Conservation (phyloP, 2,113 vertebrate genomes). For the Labrus mixtus region DNA sequence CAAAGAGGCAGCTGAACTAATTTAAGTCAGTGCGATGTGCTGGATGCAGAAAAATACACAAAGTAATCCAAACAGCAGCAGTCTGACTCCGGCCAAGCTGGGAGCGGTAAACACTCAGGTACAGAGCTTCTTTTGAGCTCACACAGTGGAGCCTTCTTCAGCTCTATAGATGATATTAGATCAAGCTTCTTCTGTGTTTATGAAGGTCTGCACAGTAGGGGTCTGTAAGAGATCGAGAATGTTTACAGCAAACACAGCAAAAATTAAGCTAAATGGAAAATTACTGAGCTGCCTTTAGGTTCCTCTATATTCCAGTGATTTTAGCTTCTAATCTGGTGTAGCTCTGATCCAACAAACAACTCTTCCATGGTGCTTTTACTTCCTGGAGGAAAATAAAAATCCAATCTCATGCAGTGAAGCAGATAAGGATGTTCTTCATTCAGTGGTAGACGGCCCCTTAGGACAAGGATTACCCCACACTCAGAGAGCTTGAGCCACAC, state of each 20-base stretch:
- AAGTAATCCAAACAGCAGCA: conserved; percentile 58
- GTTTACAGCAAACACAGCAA: conserved; percentile 69
- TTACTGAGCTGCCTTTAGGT: conserved; percentile 24
- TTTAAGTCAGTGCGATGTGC: conserved; percentile 59
- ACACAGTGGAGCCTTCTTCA: conserved; percentile 75
- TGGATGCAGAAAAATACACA: conserved; percentile 48
- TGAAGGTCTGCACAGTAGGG: conserved; percentile 51
- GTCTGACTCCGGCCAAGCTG: conserved; percentile 12
- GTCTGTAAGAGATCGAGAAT: conserved; percentile 54
- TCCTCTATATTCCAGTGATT: conserved; percentile 23
- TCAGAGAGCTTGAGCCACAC: conserved; percentile 1
- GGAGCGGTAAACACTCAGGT: conserved; percentile 65
- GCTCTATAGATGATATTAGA: conserved; percentile 42
- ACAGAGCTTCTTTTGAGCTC: conserved; percentile 76
- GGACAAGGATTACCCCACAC: conserved; percentile 23
- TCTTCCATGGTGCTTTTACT: conserved; percentile 7
- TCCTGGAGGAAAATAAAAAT: conserved; percentile 32
- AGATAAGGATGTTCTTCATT: conserved; percentile 46
- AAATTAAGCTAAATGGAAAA: conserved; percentile 58
- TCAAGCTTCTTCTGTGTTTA: conserved; percentile 57
- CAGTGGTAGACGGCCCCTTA: conserved; percentile 42
- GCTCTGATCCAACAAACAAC: conserved; percentile 28
- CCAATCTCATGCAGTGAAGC: conserved; percentile 19
- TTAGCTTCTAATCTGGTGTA: conserved; percentile 11
- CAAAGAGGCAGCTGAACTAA: conserved; percentile 48